phyloP scores from a whole-genome alignment of 2,888 invertebrate genomes.

The Drosophila subquinaria region DNA sequence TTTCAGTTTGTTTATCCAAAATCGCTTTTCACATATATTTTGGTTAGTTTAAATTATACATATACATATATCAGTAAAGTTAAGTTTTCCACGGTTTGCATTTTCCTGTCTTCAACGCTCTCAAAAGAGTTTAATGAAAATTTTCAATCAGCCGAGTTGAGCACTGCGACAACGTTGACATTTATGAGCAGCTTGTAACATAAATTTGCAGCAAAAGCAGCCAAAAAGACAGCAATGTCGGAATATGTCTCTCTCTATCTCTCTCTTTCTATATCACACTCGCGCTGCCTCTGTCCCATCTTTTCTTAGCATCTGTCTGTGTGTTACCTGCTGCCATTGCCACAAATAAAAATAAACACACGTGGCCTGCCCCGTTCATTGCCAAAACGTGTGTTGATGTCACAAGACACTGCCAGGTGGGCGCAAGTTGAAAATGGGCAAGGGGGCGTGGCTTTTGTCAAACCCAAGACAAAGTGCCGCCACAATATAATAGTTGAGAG shows the following conservation, averaged over 20 bases:
- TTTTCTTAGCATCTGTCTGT: conserved; percentile 11
- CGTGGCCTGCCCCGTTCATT: conserved; percentile 66
- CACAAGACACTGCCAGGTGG: conserved; percentile 40
- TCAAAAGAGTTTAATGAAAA: conserved; percentile 43
- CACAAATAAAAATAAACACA: conserved; percentile 75
- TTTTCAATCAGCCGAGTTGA: conserved; percentile 63
- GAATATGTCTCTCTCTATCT: conserved; percentile 2
- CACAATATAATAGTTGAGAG: conserved; percentile 68
- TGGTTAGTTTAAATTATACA: background rate
- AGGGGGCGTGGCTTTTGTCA: conserved; percentile 56
- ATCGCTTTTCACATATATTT: too few relatives aligned
- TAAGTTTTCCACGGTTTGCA: conserved; percentile 10
- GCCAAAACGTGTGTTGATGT: conserved; percentile 71
- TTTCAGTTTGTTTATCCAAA: too few relatives aligned
- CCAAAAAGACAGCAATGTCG: conserved; percentile 9
- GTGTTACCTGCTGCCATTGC: conserved; percentile 41
- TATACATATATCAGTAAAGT: too few relatives aligned
- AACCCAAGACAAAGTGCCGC: conserved; percentile 63
- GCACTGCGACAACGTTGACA: conserved; percentile 49
- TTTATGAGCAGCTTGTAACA: conserved; percentile 69
- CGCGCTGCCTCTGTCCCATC: background rate
- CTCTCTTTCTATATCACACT: background rate
- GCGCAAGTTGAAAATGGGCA: background rate
- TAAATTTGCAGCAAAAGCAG: conserved; percentile 52
- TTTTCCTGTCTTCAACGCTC: conserved; percentile 17